Evolutionary conservation across 2,797 vertebrate species (phyloP), one percentile per base, ranked within the genome.

Genomic region (Siniperca obscura): DNA sequence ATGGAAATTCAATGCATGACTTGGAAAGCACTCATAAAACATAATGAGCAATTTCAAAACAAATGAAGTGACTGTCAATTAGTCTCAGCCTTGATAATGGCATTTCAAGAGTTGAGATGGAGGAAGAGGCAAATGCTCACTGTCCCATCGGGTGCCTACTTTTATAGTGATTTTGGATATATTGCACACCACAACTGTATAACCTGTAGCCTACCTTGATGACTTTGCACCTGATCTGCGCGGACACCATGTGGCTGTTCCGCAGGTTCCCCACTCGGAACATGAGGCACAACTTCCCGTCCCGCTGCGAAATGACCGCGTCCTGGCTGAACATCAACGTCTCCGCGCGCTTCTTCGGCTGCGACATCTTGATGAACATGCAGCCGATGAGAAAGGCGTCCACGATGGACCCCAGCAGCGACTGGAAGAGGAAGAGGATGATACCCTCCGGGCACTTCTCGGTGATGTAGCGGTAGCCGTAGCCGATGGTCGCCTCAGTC

Each of bases 321-420:
- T 96, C 95, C 16, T 94, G 96, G 93, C 97, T 98, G 89, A 98
- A 98, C 97, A 98, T 97, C 44, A 98, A 96, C 9, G 97, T 98
- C 95, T 98, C 97, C 0, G 97, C 97, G 81, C 97, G 95, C 91
- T 98, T 98, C 93, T 98, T 98, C 36, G 97, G 97, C 92, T 98
- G 97, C 74, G 97, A 98, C 97, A 98, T 98, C 94, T 98, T 98
- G 88, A 98, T 98, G 92, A 98, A 98, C 97, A 98, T 98, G 93
- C 97, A 98, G 65, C 97, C 97, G 81, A 98, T 97, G 57, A 98
- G 96, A 79, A 98, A 98, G 0, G 97, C 97, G 27, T 98, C 97
- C 71, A 98, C 97, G 19, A 98, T 96, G 82, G 97, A 98, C 8
- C 97, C 97, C 81, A 98, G 91, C 71, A 98, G 91, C 0, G 97